A percentile compares a stretch with the other conserved stretches of the same genome.
These are phyloP conservation scores for Periplaneta americana DNA, from an alignment of 1,140 invertebrate genomes.

Conservation along the genomic window DNA sequence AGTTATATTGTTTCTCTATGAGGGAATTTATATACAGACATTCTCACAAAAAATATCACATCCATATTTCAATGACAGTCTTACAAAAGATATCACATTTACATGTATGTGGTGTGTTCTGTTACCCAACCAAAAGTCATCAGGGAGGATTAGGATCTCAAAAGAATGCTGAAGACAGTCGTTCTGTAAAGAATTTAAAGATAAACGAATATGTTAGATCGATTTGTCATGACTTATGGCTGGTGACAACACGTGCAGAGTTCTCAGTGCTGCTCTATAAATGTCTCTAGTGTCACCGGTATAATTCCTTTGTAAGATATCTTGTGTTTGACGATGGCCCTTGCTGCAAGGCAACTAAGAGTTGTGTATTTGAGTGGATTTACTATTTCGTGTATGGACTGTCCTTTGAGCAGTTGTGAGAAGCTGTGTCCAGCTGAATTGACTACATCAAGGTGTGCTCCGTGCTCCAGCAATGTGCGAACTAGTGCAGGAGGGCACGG, in stretches of 20 bases:
- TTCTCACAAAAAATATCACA: conserved; percentile 5
- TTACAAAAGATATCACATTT: conserved; percentile 8
- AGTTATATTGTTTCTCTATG: not conserved
- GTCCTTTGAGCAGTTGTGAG: conserved; percentile 56
- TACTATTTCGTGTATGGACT: conserved; percentile 57
- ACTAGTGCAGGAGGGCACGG: conserved; percentile 59
- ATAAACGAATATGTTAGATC: not conserved
- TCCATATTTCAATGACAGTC: not conserved
- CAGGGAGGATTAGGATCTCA: not conserved
- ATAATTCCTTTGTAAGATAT: conserved; percentile 56
- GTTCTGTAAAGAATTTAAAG: not conserved
- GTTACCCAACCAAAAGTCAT: not conserved
- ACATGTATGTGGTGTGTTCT: not conserved
- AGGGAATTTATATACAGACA: not conserved
- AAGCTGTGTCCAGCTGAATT: conserved; percentile 77
- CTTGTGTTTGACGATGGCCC: conserved; percentile 59
- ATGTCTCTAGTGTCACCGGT: conserved; percentile 46
- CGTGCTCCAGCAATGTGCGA: conserved; percentile 61
- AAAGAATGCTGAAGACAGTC: not conserved
- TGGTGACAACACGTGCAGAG: conserved; percentile 19
- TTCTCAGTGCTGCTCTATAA: conserved; percentile 46
- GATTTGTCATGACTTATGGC: not conserved
- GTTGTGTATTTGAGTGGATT: conserved; percentile 73
- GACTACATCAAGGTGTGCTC: conserved; percentile 82
- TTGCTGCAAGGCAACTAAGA: conserved; percentile 74